phyloP scores from a whole-genome alignment of 2,797 vertebrate species.

The Micromesistius poutassou region DNA sequence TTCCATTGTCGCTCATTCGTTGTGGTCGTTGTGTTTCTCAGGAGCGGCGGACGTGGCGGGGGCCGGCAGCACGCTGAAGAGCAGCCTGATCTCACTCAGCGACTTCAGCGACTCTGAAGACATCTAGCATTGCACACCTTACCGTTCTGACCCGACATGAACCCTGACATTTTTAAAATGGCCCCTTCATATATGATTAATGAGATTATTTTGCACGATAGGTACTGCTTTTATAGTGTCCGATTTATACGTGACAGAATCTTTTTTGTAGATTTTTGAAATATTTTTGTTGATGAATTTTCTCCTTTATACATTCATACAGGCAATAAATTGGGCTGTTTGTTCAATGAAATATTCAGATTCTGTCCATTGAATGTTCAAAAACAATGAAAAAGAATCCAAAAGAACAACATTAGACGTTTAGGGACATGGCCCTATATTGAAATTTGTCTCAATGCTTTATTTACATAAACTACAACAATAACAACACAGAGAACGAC shows the following conservation, averaged over 20 bases:
- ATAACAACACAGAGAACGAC: neutral
- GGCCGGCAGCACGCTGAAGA: constrained; percentile 83
- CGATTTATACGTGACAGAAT: constrained; percentile 10
- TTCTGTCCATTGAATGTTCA: neutral
- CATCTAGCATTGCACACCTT: constrained; percentile 38
- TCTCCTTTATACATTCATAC: constrained; percentile 62
- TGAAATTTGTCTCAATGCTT: constrained; percentile 1
- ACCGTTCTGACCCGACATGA: neutral
- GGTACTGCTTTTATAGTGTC: neutral
- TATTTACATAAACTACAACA: neutral
- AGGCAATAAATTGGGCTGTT: constrained; percentile 24
- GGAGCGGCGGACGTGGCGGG: constrained; percentile 76
- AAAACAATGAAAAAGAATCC: neutral
- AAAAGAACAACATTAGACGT: neutral
- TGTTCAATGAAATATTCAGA: neutral
- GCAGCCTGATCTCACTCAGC: constrained; percentile 83
- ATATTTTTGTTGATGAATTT: constrained; percentile 26
- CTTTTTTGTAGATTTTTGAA: neutral
- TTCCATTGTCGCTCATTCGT: neutral
- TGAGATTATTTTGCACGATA: neutral
- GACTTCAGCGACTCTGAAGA: constrained; percentile 87
- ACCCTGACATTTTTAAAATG: neutral
- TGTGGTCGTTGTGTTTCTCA: constrained; percentile 39
- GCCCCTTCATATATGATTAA: neutral
- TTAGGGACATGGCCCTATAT: neutral